Conservation (phyloP, 2,888 invertebrate species). For the Noctua comes region DNA sequence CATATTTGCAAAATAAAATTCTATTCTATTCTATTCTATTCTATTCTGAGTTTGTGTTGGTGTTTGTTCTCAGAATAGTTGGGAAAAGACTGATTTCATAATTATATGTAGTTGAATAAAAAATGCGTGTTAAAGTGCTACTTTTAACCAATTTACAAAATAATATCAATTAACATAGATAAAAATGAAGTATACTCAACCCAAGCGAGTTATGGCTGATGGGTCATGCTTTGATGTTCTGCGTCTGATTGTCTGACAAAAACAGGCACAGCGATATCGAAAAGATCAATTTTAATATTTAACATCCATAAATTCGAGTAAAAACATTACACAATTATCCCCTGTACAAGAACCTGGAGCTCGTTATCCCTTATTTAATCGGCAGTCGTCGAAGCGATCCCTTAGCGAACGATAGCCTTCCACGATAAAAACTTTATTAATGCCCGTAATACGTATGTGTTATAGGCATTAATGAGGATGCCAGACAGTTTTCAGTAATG, state of each 20-base stretch:
- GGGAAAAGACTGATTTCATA: not conserved
- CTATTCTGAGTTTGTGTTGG: not conserved
- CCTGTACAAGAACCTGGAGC: conserved; percentile 10
- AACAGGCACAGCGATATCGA: not conserved
- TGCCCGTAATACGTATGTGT: conserved; percentile 58
- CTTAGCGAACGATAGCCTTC: conserved; percentile 48
- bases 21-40: too few relatives aligned
- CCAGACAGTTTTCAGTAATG: conserved; percentile 73
- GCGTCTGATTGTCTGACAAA: conserved; percentile 14
- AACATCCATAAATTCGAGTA: conserved; percentile 20
- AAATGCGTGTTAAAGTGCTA: not conserved
- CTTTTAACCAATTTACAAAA: not conserved
- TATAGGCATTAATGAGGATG: conserved; percentile 67
- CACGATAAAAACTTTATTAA: conserved; percentile 66
- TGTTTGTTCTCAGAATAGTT: not conserved
- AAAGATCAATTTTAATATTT: conserved; percentile 27
- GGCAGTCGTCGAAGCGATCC: conserved; percentile 51
- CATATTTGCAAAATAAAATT: too few relatives aligned
- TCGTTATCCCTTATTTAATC: conserved; percentile 56
- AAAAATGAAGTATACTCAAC: not conserved
- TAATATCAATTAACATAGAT: not conserved
- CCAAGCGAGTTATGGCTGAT: not conserved
- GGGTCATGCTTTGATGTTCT: not conserved
- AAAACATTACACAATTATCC: conserved; percentile 37
- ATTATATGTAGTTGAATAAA: not conserved